Base-by-base conservation (phyloP, 2,888 invertebrate genomes). In the Crocallis elinguaria region DNA sequence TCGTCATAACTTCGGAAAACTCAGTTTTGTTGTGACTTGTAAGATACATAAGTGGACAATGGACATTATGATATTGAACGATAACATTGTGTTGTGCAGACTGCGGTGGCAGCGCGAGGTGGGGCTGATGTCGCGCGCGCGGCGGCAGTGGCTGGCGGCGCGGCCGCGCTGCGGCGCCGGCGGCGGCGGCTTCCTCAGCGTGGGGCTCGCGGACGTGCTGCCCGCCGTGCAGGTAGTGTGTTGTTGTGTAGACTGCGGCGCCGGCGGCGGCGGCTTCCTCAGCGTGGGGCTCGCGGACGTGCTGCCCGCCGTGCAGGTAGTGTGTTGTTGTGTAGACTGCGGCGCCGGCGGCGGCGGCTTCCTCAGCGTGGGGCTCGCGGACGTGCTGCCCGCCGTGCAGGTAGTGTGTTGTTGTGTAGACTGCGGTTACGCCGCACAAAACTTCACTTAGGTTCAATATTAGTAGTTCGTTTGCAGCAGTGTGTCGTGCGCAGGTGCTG, bases 51-150 rank as follows among this genome's bases (percentile, higher is more conserved):
- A n/a, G n/a, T n/a, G n/a, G n/a, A n/a, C n/a, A n/a, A n/a, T n/a
- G n/a, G n/a, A n/a, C n/a, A n/a, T n/a, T n/a, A n/a, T n/a, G n/a
- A n/a, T n/a, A n/a, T n/a, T n/a, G n/a, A n/a, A n/a, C n/a, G n/a
- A n/a, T 25, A 25, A 25, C 9, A 1, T 3, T 29, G 21, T 37
- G 16, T 54, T 33, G 53, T 9, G 29, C 62, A 93, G 94, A 65
- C 61, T 94, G 50, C 92, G 93, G 0, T 93, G 93, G 93, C 93
- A 93, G 69, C 92, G 93, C 30, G 94, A 94, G 75, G 85, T 84
- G 49, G 93, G 94, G 0, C 73, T 94, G 46, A 84, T 93, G 77
- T 81, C 80, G 25, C 92, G 90, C 12, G 83, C 82, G 63, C 87
- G 88, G 8, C 85, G 85, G 49, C 81, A 83, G 52, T 94, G 94